phyloP scores from a whole-genome alignment of 2,797 vertebrate genomes.

The Melanogrammus aeglefinus region DNA sequence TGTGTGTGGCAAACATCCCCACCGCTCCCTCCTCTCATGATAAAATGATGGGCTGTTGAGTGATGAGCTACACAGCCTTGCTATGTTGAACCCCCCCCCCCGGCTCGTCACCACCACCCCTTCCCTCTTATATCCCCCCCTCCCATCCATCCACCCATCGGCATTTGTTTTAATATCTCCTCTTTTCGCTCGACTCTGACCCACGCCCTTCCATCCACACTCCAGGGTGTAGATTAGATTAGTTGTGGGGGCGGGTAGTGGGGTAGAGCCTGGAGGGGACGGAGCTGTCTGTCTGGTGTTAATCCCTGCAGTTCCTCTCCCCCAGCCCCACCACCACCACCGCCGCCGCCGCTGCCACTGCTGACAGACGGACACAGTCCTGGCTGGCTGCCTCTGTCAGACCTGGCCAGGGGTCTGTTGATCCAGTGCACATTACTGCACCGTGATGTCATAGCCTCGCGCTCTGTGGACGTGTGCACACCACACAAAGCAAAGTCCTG shows the following conservation, averaged over 20 bases:
- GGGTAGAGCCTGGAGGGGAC: constrained; percentile 34
- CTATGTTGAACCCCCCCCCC: background rate
- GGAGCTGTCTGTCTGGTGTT: constrained; percentile 56
- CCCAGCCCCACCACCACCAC: constrained; percentile 30
- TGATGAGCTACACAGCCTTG: background rate
- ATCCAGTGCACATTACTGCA: constrained; percentile 46
- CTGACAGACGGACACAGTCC: no score
- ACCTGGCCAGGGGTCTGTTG: constrained; percentile 45
- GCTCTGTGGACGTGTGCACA: background rate
- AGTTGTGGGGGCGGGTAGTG: constrained; percentile 41
- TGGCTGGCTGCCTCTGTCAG: background rate
- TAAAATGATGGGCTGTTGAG: background rate
- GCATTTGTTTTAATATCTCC: constrained; percentile 42
- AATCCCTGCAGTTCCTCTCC: constrained; percentile 55
- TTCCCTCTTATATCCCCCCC: background rate
- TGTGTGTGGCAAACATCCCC: background rate
- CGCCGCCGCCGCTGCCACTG: no score
- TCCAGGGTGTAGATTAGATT: constrained; percentile 42
- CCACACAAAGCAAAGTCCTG: background rate
- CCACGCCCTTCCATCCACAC: constrained; percentile 29
- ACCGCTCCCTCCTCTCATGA: background rate
- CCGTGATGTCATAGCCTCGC: constrained; percentile 45
- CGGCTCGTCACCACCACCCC: no score
- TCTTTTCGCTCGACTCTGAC: constrained; percentile 25
- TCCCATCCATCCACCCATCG: background rate